These are phyloP conservation scores for Hydrotaea diabolus DNA, from an alignment of 2,888 invertebrate species.

Conservation along the genomic window DNA sequence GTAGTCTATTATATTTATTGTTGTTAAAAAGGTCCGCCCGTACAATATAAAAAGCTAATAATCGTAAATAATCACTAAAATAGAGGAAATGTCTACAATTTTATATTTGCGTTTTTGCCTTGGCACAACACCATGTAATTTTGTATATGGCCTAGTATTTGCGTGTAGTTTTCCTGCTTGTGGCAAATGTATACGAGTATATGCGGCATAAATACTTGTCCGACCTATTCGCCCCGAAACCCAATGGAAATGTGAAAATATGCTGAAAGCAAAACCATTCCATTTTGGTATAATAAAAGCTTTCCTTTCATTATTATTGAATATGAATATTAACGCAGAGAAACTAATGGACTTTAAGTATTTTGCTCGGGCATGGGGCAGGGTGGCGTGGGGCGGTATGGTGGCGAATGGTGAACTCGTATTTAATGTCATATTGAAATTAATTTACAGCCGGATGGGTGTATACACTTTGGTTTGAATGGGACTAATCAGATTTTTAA, in stretches of 20 bases:
- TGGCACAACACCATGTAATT: constrained; percentile 38
- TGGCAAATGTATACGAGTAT: background rate
- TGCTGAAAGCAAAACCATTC: constrained; percentile 3
- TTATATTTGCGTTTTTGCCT: constrained; percentile 54
- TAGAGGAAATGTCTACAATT: constrained; percentile 60
- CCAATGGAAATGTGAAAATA: constrained; percentile 5
- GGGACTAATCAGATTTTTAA: constrained; percentile 19
- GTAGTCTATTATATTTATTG: constrained; percentile 28
- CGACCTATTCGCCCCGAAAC: background rate
- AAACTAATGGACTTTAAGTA: constrained; percentile 9
- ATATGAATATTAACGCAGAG: constrained; percentile 45
- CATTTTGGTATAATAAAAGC: constrained; percentile 42
- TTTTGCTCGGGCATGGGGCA: background rate
- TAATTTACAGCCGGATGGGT: background rate
- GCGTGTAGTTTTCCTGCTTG: constrained; percentile 11
- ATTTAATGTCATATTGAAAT: constrained; percentile 6
- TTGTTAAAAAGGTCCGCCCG: constrained; percentile 10
- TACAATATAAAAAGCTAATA: constrained; percentile 53
- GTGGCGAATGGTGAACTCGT: background rate
- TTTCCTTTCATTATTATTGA: constrained; percentile 48
- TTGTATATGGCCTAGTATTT: constrained; percentile 11
- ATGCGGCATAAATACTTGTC: background rate
- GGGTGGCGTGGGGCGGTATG: background rate
- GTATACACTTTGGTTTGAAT: background rate
- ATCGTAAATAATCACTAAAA: constrained; percentile 64